Evolutionary conservation across 2,797 vertebrate genomes (phyloP).

Genomic region (Simalia tracyae): DNA sequence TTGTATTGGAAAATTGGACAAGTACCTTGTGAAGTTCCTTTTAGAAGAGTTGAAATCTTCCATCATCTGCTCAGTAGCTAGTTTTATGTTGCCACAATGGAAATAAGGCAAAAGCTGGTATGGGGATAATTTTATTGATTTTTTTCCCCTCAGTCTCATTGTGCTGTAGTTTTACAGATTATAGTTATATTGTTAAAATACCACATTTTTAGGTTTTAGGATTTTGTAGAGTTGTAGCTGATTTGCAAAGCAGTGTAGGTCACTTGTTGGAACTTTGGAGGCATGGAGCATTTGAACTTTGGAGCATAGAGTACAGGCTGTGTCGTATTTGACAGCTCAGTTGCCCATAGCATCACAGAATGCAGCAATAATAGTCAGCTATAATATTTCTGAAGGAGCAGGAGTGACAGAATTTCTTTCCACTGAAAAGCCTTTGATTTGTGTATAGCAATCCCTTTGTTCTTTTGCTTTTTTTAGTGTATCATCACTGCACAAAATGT

Average conservation of each 20-base stretch:
- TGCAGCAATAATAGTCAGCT: background rate
- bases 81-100: background rate
- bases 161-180: background rate
- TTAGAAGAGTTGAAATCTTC: background rate
- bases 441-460: background rate
- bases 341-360: background rate
- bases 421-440: background rate
- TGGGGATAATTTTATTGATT: background rate
- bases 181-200: background rate
- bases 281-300: background rate
- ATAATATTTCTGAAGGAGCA: background rate
- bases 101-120: background rate
- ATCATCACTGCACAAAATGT: background rate
- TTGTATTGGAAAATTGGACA: background rate
- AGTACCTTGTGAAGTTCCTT: background rate
- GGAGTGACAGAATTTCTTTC: too few species aligned
- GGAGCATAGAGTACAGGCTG: background rate
- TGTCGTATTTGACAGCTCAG: background rate
- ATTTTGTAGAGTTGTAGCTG: background rate
- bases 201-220: background rate
- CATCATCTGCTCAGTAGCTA: background rate
- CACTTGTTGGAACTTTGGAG: background rate
- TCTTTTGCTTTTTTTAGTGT: background rate
- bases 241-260: background rate
- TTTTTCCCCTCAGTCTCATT: background rate